Evolutionary conservation across 2,797 vertebrate genomes (phyloP).

Genomic region (Ataeniobius toweri): DNA sequence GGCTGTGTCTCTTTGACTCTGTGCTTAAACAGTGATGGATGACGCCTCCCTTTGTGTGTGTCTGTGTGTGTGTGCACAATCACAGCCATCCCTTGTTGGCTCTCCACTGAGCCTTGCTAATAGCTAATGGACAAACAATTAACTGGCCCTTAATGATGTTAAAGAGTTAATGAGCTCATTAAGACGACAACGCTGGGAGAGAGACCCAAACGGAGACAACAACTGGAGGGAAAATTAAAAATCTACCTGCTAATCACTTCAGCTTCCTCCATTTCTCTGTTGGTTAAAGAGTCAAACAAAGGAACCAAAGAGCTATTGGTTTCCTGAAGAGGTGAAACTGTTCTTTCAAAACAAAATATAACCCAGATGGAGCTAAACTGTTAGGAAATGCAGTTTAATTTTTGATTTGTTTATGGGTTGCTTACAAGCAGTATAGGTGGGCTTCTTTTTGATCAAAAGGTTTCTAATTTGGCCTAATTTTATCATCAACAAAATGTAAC

Average conservation of each 20-base stretch:
- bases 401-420: not conserved
- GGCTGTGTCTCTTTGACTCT: constrained; percentile 49
- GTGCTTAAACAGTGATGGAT: constrained; percentile 62
- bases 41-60: constrained; percentile 32
- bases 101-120: constrained; percentile 70
- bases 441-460: not conserved
- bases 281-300: not conserved
- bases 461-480: no score
- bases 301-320: not conserved
- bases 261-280: not conserved
- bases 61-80: constrained; percentile 23
- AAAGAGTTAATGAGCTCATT: constrained; percentile 71
- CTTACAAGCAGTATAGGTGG: not conserved
- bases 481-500: no score
- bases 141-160: constrained; percentile 71
- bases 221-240: constrained; percentile 37
- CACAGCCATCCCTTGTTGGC: constrained; percentile 57
- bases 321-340: not conserved
- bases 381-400: not conserved
- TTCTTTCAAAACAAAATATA: not conserved
- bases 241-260: constrained; percentile 25
- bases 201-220: constrained; percentile 8
- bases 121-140: constrained; percentile 76
- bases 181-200: constrained; percentile 29
- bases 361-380: not conserved